phyloP scores from a whole-genome alignment of 1,140 invertebrate species.

The Linepithema humile region DNA sequence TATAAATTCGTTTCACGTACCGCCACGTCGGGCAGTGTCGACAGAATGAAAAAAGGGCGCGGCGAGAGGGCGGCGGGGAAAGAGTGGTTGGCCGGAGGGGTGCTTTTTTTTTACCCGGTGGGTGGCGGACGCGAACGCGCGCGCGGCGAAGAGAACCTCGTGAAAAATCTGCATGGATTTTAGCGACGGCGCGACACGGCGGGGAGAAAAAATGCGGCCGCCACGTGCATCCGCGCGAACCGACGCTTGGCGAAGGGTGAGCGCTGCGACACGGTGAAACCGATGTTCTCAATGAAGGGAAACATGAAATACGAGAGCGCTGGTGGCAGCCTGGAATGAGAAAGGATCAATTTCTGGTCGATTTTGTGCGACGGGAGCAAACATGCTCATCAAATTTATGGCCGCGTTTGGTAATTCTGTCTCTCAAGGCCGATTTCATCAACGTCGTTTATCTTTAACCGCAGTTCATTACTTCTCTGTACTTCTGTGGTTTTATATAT shows the following conservation, averaged over 20 bases:
- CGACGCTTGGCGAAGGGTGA: slow-evolving; percentile 46
- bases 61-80: slow-evolving; percentile 9
- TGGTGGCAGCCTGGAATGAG: slow-evolving; percentile 36
- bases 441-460: slow-evolving; percentile 28
- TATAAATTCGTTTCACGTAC: slow-evolving; percentile 82
- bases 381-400: slow-evolving; percentile 52
- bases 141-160: slow-evolving; percentile 51
- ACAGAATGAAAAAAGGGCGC: slow-evolving; percentile 76
- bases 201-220: slow-evolving; percentile 67
- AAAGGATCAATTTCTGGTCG: slow-evolving; percentile 57
- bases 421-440: slow-evolving; percentile 40
- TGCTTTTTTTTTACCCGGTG: slow-evolving; percentile 26
- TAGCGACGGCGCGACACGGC: slow-evolving; percentile 14
- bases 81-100: slow-evolving; percentile 30
- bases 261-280: slow-evolving; percentile 57
- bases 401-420: slow-evolving; percentile 30
- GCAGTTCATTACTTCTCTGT: not conserved
- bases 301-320: slow-evolving; percentile 59
- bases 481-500: too few relatives aligned
- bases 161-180: slow-evolving; percentile 80
- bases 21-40: slow-evolving; percentile 71
- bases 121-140: slow-evolving; percentile 17
- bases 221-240: slow-evolving; percentile 70
- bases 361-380: slow-evolving; percentile 46
- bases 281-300: slow-evolving; percentile 58